Conservation (phyloP, 2,113 vertebrate genomes). For the Sciurus niger region DNA sequence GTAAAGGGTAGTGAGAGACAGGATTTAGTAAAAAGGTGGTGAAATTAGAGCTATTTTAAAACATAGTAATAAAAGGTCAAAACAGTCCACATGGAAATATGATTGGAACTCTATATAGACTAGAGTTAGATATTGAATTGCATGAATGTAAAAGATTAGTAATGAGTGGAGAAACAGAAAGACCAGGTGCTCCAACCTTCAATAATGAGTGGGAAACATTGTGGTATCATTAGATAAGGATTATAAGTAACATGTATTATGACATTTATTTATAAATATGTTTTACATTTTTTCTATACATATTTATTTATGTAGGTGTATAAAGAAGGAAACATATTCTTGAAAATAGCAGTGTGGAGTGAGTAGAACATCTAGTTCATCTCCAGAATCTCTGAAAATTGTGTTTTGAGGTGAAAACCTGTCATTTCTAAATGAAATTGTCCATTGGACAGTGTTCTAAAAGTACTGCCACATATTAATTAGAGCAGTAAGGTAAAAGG, state of each 20-base stretch:
- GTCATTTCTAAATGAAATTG: background rate
- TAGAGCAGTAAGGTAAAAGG: background rate
- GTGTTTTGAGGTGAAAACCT: background rate
- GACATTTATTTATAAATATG: background rate
- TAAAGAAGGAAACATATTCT: background rate
- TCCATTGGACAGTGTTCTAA: background rate
- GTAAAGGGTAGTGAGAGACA: background rate
- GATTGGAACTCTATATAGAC: background rate
- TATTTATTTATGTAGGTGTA: background rate
- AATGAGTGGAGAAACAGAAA: background rate
- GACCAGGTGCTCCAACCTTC: background rate
- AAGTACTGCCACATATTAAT: background rate
- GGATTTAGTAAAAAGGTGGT: background rate
- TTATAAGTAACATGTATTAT: background rate
- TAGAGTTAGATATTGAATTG: background rate
- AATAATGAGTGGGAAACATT: background rate
- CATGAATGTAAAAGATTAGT: background rate
- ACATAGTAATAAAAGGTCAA: background rate
- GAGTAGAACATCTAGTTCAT: background rate
- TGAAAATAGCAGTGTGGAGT: background rate
- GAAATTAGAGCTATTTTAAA: background rate
- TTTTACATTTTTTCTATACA: background rate
- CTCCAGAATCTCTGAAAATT: background rate
- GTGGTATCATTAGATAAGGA: too few species aligned
- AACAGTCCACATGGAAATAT: background rate